These are phyloP conservation scores for Bombus cullumanus DNA, from an alignment of 1,140 invertebrate species.

Conservation along the genomic window DNA sequence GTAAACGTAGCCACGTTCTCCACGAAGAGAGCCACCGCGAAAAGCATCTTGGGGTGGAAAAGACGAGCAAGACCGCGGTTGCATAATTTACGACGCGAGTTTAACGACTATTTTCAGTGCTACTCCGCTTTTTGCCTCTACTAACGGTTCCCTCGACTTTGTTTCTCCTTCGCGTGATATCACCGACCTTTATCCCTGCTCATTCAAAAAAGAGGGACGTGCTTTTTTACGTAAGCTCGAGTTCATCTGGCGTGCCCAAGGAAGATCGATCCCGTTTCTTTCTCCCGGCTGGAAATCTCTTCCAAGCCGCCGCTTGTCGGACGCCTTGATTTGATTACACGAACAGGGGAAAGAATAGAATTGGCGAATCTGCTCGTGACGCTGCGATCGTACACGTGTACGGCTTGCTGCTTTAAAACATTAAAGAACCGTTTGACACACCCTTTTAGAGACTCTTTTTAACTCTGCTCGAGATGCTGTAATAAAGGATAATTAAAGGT, in stretches of 20 bases:
- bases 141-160: not conserved
- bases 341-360: slow-evolving; percentile 6
- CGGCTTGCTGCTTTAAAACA: not conserved
- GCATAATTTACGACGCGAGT: slow-evolving; percentile 75
- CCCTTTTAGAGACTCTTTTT: not conserved
- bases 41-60: slow-evolving; percentile 47
- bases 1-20: slow-evolving; percentile 62
- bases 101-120: slow-evolving; percentile 73
- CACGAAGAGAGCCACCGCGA: slow-evolving; percentile 32
- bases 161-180: slow-evolving; percentile 9
- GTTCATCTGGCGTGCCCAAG: not conserved
- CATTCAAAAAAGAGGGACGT: slow-evolving; percentile 21
- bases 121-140: slow-evolving; percentile 62
- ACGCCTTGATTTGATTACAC: not conserved
- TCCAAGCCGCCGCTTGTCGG: not conserved
- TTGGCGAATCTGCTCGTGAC: not conserved
- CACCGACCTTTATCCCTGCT: not conserved
- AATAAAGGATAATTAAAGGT: not conserved
- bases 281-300: not conserved
- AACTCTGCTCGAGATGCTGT: not conserved
- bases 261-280: not conserved
- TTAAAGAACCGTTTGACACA: not conserved
- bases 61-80: slow-evolving; percentile 40
- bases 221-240: not conserved
- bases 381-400: not conserved